Conservation (phyloP, 2,113 vertebrate species). For the Orcinus orca region DNA sequence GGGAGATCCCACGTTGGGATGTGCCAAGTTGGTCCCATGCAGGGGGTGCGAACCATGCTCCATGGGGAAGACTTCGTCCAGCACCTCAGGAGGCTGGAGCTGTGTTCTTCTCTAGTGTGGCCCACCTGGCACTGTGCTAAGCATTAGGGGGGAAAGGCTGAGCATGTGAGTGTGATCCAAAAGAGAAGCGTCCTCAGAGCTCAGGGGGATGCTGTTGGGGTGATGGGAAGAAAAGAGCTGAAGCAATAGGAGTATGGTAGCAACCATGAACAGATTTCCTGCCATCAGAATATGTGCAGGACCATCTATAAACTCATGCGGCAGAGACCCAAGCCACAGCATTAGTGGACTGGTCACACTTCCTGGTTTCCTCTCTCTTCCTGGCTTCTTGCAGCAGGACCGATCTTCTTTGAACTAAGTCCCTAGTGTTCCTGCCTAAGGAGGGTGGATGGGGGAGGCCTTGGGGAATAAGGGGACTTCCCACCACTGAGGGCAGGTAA, state of each 20-base stretch:
- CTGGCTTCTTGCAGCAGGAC: neutral
- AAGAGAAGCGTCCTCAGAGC: neutral
- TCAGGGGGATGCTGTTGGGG: neutral
- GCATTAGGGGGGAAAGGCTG: neutral
- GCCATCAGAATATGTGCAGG: neutral
- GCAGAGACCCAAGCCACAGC: neutral
- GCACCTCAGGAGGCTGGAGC: neutral
- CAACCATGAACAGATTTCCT: neutral
- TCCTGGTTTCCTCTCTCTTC: neutral
- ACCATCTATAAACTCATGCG: neutral
- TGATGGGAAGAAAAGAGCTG: neutral
- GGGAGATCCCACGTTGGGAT: neutral
- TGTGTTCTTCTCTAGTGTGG: neutral
- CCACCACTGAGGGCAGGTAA: constrained; percentile 10
- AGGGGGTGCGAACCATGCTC: neutral
- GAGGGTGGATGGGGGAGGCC: neutral
- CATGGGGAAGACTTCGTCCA: neutral
- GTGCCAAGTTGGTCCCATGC: neutral
- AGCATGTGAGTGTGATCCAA: neutral
- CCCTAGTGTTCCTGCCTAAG: neutral
- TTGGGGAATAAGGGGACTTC: neutral
- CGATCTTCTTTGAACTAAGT: neutral
- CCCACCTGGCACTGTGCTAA: neutral
- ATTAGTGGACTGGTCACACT: neutral
- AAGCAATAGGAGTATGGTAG: neutral